Evolutionary conservation across 1,140 invertebrate genomes (phyloP).

Genomic region (Drosophila malerkotliana): DNA sequence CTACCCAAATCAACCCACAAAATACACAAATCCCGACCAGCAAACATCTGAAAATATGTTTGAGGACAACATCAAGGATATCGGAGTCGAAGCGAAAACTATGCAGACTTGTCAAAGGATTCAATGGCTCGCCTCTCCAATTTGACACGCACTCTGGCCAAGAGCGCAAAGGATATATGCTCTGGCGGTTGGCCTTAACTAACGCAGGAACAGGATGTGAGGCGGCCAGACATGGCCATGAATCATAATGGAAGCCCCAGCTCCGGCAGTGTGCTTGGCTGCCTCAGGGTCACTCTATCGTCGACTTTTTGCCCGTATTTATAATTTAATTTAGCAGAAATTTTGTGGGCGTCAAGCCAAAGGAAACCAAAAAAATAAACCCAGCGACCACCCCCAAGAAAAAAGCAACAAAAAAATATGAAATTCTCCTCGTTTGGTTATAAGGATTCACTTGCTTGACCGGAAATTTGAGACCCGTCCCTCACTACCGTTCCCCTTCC

Average conservation of each 20-base stretch:
- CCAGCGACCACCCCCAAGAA: conserved; percentile 14
- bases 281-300: conserved; percentile 55
- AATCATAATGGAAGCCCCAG: conserved; percentile 68
- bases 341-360: conserved; percentile 74
- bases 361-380: conserved; percentile 54
- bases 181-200: conserved; percentile 49
- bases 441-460: conserved; percentile 77
- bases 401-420: conserved; percentile 49
- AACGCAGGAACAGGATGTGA: conserved; percentile 29
- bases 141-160: conserved; percentile 72
- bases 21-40: conserved; percentile 41
- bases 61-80: conserved; percentile 48
- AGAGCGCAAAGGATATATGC: conserved; percentile 48
- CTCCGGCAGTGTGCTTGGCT: conserved; percentile 6
- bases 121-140: conserved; percentile 71
- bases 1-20: conserved; percentile 59
- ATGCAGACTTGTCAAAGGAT: conserved; percentile 69
- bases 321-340: conserved; percentile 83
- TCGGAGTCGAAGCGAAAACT: conserved; percentile 48
- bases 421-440: conserved; percentile 42
- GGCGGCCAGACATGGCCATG: conserved; percentile 64
- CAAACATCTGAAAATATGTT: conserved; percentile 52
- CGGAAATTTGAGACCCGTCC: conserved; percentile 72
- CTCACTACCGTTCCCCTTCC: not conserved
- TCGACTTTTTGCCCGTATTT: conserved; percentile 76